Base-by-base conservation (phyloP, 2,888 invertebrate genomes). In the Deladenus siricidicola region DNA sequence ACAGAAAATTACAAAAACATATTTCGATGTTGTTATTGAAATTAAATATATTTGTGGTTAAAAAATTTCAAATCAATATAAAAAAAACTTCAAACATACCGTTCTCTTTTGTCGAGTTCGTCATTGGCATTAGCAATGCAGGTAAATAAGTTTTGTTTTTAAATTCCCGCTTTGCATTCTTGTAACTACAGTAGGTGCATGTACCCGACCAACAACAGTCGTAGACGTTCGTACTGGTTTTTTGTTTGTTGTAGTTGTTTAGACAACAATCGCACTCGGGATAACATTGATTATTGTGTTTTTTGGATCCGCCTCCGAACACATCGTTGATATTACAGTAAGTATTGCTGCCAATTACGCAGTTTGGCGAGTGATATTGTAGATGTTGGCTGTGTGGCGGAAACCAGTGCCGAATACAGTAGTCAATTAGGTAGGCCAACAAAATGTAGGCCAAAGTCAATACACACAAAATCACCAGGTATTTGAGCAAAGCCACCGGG, bases 401-500 rank as follows among this genome's bases (percentile, higher is more conserved):
- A 29, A 56, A 48, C 30, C 26, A 24, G 28, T 48, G 45, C 23
- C 28, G n/a, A 19, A 45, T 50, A 19, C 29, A 57, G 52, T 69
- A 74, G 48, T 71, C 69, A 61, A 76, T 77, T 43, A 71, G 52
- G 54, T 76, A 78, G 47, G 77, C 76, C 23, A 78, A 65, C 30
- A 64, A 70, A 52, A 76, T 68, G 65, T 76, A 76, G 30, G 73
- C 72, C n/a, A 66, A 67, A 19, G 74, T 78, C 55, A 76, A 63
- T 29, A 77, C 44, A 49, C 69, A 68, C 54, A 75, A 61, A 50
- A 76, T 66, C 50, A 76, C 55, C 53, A 75, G 67, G 56, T 72
- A 75, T 58, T 75, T 74, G 62, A 75, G 66, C 49, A 76, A 53
- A 55, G 63, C 55, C 42, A 73, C 60, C 21, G 76, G 75, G 66